Evolutionary conservation across 2,113 vertebrate genomes (phyloP), one percentile per base, ranked within the genome.

Genomic region (Bettongia penicillata): DNA sequence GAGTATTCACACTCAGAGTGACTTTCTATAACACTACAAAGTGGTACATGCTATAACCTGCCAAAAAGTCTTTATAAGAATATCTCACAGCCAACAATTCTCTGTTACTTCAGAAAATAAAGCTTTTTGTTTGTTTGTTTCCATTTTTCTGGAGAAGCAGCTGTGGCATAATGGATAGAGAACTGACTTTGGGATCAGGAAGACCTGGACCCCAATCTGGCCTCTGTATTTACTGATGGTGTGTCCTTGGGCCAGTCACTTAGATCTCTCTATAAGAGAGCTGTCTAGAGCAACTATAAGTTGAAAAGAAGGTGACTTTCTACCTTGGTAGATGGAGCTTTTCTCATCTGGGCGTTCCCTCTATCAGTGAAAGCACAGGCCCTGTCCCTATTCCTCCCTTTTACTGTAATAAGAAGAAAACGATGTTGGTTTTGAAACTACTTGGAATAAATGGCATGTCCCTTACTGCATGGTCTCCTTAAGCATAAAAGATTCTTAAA

Each of bases 381-480:
- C 37, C 68, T 19, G 37, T 84, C 19, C 68, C 37, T 19, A 8
- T 19, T 68, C 61, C 19, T 43, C 43, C 19, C n/a, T 53, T 93
- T 57, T 52, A 26, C 49, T 61, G 52, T 89, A 37, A 53, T 90
- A 90, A 22, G 24, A 48, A 37, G 68, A 96, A 3, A 96, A 89
- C 8, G 89, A 48, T 48, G 48, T 16, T 90, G 43, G 68, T 93
- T 94, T 89, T 26, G 52, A 90, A 53, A 51, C 48, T 50, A 14
- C 94, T 37, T 16, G 31, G 11, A 14, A 6, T n/a, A n/a, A 92
- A 52, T 43, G 90, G n/a, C n/a, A 51, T 89, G 37, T 92, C 50
- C 93, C 47, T 94, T 53, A 96, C 61, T 68, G 47, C 52, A 57
- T 93, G 49, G 68, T 92, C 51, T 89, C 31, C 94, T 52, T 91